Evolutionary conservation across 2,797 vertebrate genomes (phyloP).

Genomic region (Propithecus perrieri): DNA sequence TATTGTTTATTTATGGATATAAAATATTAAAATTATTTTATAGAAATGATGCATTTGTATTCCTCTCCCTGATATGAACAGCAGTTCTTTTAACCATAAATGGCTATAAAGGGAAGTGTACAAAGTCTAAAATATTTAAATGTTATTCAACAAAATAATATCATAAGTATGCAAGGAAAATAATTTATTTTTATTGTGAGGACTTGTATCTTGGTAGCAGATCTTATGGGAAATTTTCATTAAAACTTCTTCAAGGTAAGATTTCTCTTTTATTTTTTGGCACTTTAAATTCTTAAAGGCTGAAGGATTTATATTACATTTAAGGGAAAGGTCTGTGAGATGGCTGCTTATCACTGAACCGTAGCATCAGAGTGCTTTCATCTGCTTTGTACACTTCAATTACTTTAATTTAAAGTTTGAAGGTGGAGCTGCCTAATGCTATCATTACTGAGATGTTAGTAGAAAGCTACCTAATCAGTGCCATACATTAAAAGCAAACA

Average conservation of each 20-base stretch:
- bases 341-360: not conserved
- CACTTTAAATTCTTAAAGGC: conserved; percentile 14
- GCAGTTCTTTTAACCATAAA: not conserved
- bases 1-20: not conserved
- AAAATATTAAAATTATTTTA: not conserved
- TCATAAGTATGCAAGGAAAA: not conserved
- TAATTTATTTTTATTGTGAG: conserved; percentile 13
- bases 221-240: not conserved
- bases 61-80: not conserved
- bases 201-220: not conserved
- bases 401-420: conserved; percentile 31
- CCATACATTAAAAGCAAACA: conserved; percentile 4
- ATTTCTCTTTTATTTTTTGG: not conserved
- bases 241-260: not conserved
- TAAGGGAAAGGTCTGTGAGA: conserved; percentile 9
- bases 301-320: not conserved
- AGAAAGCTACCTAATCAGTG: not conserved
- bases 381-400: conserved; percentile 5
- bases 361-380: not conserved
- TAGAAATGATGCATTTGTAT: not conserved
- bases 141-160: not conserved
- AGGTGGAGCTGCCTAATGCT: not conserved
- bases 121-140: conserved; percentile 47
- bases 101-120: not conserved
- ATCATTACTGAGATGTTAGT: not conserved